Evolutionary conservation across 2,888 invertebrate species (phyloP), one percentile per base, ranked within the genome.

Genomic region (Macaria notata): DNA sequence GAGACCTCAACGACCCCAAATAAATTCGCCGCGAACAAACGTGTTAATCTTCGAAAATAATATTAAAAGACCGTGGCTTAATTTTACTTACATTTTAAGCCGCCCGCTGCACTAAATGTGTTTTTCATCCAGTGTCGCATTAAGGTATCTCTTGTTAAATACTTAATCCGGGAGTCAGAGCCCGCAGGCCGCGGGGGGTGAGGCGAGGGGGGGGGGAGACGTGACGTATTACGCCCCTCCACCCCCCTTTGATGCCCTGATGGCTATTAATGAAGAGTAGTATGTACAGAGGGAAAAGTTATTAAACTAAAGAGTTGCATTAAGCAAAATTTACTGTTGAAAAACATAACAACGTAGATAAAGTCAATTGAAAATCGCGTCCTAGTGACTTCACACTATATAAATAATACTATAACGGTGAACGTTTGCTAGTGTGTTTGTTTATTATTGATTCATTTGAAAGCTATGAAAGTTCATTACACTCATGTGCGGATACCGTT

Each of bases 41-140:
- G 5, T 7, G 33, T 7, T 36, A 47, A 38, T 47, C 47, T 29
- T 1, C 4, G 36, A 38, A 29, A 38, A 38, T 47, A 9, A 47
- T 38, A 47, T 38, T 47, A 33, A 47, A 29, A 29, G 31, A 46
- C 33, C 29, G 9, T 36, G 7, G 47, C 38, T 47, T 38, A 36
- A 36, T 36, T 36, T 7, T 36, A 36, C 33, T 36, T 36, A 6
- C 4, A 29, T 5, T 6, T 46, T 33, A 46, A 46, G 7, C 46
- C 47, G 30, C 4, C 30, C 4, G 36, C 36, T 46, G 42, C 31
- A 49, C 19, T 33, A 31, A 19, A 31, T 41, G 42, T 43, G 43
- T 42, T 33, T 49, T 42, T 49, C n/a, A 49, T 49, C 49, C 49
- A 49, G 49, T 42, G 31, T 49, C 49, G 49, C 31, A 49, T 49